Evolutionary conservation across 2,888 invertebrate species (phyloP).

Genomic region (Melieria crassipennis): DNA sequence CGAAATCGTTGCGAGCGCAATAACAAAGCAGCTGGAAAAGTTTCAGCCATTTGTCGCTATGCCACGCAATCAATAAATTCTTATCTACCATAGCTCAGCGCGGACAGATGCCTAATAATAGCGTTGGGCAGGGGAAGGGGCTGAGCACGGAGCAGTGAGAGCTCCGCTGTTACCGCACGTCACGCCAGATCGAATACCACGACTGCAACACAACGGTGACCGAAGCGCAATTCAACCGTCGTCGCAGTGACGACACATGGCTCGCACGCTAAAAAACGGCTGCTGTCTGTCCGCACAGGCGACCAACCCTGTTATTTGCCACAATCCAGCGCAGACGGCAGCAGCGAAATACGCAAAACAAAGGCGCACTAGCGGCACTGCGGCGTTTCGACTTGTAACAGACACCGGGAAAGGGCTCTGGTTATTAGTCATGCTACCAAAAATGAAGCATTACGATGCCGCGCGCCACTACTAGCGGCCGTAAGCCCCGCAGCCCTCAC

Average conservation of each 20-base stretch:
- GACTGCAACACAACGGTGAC: neutral
- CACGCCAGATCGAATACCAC: neutral
- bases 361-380: no score
- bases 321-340: no score
- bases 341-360: no score
- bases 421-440: slow-evolving; percentile 57
- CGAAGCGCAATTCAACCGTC: neutral
- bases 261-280: neutral
- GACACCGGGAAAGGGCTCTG: neutral
- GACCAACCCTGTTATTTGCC: neutral
- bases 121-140: no score
- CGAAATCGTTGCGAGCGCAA: neutral
- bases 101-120: neutral
- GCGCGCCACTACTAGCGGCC: neutral
- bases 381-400: no score
- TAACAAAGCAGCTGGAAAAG: neutral
- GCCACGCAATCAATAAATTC: slow-evolving; percentile 13
- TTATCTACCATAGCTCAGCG: slow-evolving; percentile 12
- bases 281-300: neutral
- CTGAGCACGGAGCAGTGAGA: no score
- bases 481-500: neutral
- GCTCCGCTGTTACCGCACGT: neutral
- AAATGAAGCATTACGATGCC: slow-evolving; percentile 54
- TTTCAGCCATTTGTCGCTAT: slow-evolving; percentile 4
- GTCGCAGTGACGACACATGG: neutral